Evolutionary conservation across 2,888 invertebrate genomes (phyloP).

Genomic region (Micoletzkya japonica): DNA sequence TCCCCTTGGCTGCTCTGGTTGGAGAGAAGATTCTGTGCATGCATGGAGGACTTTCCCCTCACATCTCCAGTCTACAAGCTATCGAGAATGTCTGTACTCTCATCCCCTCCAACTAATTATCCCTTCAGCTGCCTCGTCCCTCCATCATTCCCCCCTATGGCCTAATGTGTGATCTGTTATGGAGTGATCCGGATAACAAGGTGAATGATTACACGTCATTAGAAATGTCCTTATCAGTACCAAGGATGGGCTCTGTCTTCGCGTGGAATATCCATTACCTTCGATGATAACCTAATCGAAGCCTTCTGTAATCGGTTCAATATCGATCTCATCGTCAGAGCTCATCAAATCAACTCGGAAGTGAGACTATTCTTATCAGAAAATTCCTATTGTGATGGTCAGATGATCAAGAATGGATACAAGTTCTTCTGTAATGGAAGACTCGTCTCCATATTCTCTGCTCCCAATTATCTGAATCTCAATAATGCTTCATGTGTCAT

Average conservation of each 20-base stretch:
- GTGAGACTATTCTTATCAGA: constrained; percentile 15
- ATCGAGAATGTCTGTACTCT: constrained; percentile 38
- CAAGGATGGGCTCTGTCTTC: constrained; percentile 45
- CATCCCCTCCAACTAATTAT: neutral
- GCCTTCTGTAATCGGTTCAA: constrained; percentile 68
- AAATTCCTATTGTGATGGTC: constrained; percentile 1
- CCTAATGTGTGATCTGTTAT: constrained; percentile 50
- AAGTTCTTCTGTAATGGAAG: constrained; percentile 45
- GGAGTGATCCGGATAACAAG: constrained; percentile 48
- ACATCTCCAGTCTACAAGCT: constrained; percentile 38
- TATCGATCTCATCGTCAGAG: constrained; percentile 69
- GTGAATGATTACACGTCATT: neutral
- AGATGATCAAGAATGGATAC: constrained; percentile 49
- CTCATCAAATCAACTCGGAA: constrained; percentile 67
- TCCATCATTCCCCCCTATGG: constrained; percentile 50
- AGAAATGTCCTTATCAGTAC: constrained; percentile 8
- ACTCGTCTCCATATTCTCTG: constrained; percentile 52
- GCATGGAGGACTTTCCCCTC: constrained; percentile 57
- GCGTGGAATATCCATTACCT: constrained; percentile 70
- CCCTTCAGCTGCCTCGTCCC: constrained; percentile 41
- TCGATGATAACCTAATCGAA: constrained; percentile 69
- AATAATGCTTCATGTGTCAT: constrained; percentile 45
- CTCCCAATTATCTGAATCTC: constrained; percentile 53
- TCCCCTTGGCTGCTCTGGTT: constrained; percentile 50
- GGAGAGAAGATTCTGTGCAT: constrained; percentile 48